Conservation (phyloP, 2,888 invertebrate species). For the Oithona nana region DNA sequence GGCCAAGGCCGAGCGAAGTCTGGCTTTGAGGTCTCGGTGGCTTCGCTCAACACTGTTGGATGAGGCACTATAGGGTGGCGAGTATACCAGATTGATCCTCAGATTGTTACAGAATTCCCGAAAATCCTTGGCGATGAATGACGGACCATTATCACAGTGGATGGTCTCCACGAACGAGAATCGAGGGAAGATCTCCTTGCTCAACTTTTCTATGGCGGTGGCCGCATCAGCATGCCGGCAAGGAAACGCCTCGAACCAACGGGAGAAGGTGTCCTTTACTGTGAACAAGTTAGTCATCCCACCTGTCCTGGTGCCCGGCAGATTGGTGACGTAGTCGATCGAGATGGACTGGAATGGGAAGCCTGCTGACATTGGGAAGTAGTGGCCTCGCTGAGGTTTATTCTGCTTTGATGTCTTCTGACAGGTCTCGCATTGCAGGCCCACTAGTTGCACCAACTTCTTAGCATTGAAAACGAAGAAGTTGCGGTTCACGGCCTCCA, state of each 20-base stretch:
- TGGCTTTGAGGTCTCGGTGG: neutral
- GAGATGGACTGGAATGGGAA: neutral
- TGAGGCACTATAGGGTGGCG: neutral
- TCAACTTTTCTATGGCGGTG: neutral
- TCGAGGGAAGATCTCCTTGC: neutral
- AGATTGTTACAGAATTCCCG: neutral
- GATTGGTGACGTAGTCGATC: neutral
- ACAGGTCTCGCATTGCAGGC: neutral
- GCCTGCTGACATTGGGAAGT: neutral
- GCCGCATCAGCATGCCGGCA: neutral
- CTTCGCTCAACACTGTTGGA: neutral
- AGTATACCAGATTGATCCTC: neutral
- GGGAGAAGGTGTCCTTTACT: neutral
- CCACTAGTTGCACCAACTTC: neutral
- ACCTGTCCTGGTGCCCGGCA: no score
- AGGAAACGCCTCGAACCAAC: neutral
- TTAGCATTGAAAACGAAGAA: neutral
- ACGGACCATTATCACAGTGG: neutral
- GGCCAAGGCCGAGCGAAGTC: neutral
- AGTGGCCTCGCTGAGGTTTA: neutral
- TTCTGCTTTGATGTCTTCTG: neutral
- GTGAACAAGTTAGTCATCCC: conserved; percentile 1
- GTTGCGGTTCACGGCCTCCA: neutral
- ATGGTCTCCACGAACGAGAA: neutral
- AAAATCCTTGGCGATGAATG: neutral